phyloP scores from a whole-genome alignment of 2,797 vertebrate genomes.

The Tamandua tetradactyla region DNA sequence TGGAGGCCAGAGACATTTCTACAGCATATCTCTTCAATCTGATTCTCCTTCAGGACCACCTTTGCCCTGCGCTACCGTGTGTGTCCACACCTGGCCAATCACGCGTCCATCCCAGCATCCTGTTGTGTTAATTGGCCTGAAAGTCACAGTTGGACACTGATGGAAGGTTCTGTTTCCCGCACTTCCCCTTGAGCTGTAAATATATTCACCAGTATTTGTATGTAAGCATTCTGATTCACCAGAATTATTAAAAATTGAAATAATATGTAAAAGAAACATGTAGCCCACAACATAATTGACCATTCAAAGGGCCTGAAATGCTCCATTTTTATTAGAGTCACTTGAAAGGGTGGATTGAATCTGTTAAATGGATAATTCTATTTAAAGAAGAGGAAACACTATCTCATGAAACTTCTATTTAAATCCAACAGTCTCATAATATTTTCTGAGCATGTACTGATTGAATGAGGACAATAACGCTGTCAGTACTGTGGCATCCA shows the following conservation, averaged over 20 bases:
- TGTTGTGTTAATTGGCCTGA: background rate
- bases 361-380: background rate
- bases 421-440: background rate
- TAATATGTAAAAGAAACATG: background rate
- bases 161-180: rapidly evolving
- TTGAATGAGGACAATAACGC: rapidly evolving
- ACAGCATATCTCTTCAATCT: rapidly evolving
- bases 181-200: background rate
- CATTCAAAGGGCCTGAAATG: background rate
- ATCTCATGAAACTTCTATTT: background rate
- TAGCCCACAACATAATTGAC: background rate
- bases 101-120: rapidly evolving
- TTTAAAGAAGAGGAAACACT: background rate
- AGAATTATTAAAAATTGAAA: background rate
- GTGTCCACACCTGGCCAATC: rapidly evolving
- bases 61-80: background rate
- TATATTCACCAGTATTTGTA: background rate
- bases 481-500: rapidly evolving
- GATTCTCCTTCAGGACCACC: rapidly evolving
- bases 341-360: background rate
- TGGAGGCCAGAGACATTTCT: no score
- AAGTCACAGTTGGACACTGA: no score
- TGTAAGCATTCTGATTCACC: background rate
- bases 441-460: background rate
- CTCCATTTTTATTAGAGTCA: background rate